Evolutionary conservation across 2,113 vertebrate genomes (phyloP), one percentile per base, ranked within the genome.

Genomic region (Dipodomys spectabilis): DNA sequence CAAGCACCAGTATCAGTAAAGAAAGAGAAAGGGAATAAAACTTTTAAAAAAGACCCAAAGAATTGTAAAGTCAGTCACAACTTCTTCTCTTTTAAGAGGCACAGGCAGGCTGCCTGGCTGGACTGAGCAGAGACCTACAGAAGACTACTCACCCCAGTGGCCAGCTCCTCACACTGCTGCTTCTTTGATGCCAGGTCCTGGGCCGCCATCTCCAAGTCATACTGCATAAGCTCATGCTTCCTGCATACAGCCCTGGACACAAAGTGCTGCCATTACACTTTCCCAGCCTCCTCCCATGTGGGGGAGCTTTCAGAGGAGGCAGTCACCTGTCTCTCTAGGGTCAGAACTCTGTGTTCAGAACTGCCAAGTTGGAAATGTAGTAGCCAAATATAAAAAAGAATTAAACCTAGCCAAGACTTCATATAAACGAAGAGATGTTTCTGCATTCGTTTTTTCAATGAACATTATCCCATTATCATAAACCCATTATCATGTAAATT

Each of bases 201-300:
- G 27, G 98, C 98, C 44, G 98, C 98, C 97, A 98, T 98, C 98
- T 99, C 99, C 95, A 99, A 98, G 88, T 99, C 99, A 95, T 98
- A 99, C 90, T 99, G 99, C 96, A 98, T 98, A 90, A 99, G 98
- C 97, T 99, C 99, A 5, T 99, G 99, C 93, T 99, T 99, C 97
- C 98, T 98, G 97, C 99, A 99, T 90, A 99, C 99, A 5, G 99
- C 98, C 98, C 99, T 99, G 97, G 83, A 95, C 96, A 92, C 19
- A 82, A 35, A 96, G 92, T 25, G 78, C 81, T 77, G 16, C 80
- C 89, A 96, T 0, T 0, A 83, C 94, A 92, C 68, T 85, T n/a
- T 91, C 16, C 12, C 84, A 62, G 74, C 39, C 82, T n/a, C 69
- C 77, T 49, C 30, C 67, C 28, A 23, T 20, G 35, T 86, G 62